Conservation (phyloP, 2,113 vertebrate species). For the Hiodon tergisus region DNA sequence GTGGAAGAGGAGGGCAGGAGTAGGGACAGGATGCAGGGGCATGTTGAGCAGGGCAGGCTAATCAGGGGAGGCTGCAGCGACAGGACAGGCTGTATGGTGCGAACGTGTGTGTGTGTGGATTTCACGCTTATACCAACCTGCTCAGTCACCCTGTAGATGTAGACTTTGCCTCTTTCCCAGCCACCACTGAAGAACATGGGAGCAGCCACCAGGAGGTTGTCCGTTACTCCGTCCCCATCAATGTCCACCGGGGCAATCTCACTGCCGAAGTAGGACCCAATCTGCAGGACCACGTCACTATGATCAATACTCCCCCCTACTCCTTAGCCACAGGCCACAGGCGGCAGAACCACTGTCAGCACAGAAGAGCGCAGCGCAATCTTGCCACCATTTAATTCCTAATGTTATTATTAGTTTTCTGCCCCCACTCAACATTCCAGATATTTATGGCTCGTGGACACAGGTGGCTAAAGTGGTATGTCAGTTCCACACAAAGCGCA, state of each 20-base stretch:
- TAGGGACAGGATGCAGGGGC: neutral
- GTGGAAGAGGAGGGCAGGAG: neutral
- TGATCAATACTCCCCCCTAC: neutral
- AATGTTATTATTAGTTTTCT: neutral
- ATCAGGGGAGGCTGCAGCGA: neutral
- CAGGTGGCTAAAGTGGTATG: neutral
- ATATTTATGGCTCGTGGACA: neutral
- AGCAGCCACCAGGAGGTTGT: conserved; percentile 82
- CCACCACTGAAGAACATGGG: conserved; percentile 94
- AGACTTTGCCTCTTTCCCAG: conserved; percentile 83
- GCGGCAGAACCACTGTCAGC: neutral
- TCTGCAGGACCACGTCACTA: conserved; percentile 59
- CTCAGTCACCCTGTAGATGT: conserved; percentile 74
- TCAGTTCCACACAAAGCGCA: neutral
- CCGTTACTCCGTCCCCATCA: conserved; percentile 74
- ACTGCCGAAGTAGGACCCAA: conserved; percentile 92
- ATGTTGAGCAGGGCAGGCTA: neutral
- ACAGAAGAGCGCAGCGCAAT: neutral
- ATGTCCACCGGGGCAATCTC: conserved; percentile 83
- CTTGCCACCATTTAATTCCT: neutral
- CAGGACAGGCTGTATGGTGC: neutral
- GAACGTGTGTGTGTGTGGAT: neutral
- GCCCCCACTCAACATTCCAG: neutral
- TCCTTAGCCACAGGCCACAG: neutral
- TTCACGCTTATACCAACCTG: conserved; percentile 46